Evolutionary conservation across 2,888 invertebrate genomes (phyloP), one percentile per base, ranked within the genome.

Genomic region (Operophtera brumata): DNA sequence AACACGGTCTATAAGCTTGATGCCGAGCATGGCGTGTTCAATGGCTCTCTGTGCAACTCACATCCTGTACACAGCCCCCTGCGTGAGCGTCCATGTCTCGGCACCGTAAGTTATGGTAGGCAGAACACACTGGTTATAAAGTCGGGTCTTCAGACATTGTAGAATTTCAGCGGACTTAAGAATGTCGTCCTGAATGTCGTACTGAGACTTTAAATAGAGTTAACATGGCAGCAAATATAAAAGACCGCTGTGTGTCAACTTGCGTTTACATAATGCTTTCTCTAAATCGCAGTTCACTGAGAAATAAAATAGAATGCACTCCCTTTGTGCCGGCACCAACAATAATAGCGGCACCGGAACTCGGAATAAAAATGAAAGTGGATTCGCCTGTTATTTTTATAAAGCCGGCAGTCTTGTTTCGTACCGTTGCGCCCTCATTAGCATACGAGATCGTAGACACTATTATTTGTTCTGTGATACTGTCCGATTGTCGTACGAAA

Each of bases 361-460:
- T 85, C 67, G 62, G 72, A 81, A 81, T 76, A 85, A 89, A 87
- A 89, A 87, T 82, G 89, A 89, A 89, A 89, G 89, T 89, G 87
- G 86, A 86, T 79, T 82, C 74, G 81, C 84, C 73, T 85, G 84
- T 86, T 87, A 85, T 87, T 84, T 84, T 83, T 82, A 82, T 81
- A 81, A 85, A 84, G 78, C 78, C 70, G 86, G 78, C 82, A 79
- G 79, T 86, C 86, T 86, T 78, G 86, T 85, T 84, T 82, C 73
- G 73, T 78, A 73, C 67, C 70, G 75, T 70, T 69, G 74, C 71
- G 71, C 70, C 65, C 78, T 78, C 77, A 84, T 86, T 87, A 78
- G 75, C 82, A 84, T 82, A 79, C 70, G 59, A 57, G 58, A 70
- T 59, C 53, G 53, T 39, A 47, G 43, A 26, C n/a, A 44, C 47